These are phyloP conservation scores for Lutraria lutraria DNA, from an alignment of 2,888 invertebrate species.

Conservation along the genomic window DNA sequence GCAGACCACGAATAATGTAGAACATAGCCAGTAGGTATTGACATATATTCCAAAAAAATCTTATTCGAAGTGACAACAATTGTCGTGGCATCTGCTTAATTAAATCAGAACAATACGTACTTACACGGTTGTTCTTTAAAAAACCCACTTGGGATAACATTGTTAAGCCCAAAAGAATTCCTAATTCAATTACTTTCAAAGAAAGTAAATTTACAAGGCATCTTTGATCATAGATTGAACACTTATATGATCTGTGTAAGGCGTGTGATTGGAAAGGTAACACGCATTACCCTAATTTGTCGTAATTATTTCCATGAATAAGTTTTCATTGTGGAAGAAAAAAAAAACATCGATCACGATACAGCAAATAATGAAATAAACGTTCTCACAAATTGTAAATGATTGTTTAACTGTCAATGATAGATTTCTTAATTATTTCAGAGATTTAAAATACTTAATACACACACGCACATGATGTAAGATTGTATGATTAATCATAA, in stretches of 20 bases:
- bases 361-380: neutral
- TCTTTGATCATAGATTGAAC: neutral
- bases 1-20: too few relatives aligned
- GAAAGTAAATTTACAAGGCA: neutral
- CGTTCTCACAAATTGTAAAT: neutral
- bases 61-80: too few relatives aligned
- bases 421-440: neutral
- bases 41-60: too few relatives aligned
- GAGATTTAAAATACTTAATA: neutral
- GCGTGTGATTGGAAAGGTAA: neutral
- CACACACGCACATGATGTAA: neutral
- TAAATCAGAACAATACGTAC: too few relatives aligned
- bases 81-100: too few relatives aligned
- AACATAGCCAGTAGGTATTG: too few relatives aligned
- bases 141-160: neutral
- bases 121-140: too few relatives aligned
- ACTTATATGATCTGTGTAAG: neutral
- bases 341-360: neutral
- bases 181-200: neutral
- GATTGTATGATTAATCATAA: too few relatives aligned
- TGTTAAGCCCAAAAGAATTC: neutral
- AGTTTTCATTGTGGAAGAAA: neutral
- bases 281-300: neutral
- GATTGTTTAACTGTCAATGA: neutral
- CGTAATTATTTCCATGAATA: neutral